These are phyloP conservation scores for Cistogaster globosa DNA, from an alignment of 2,888 invertebrate species.

Conservation along the genomic window DNA sequence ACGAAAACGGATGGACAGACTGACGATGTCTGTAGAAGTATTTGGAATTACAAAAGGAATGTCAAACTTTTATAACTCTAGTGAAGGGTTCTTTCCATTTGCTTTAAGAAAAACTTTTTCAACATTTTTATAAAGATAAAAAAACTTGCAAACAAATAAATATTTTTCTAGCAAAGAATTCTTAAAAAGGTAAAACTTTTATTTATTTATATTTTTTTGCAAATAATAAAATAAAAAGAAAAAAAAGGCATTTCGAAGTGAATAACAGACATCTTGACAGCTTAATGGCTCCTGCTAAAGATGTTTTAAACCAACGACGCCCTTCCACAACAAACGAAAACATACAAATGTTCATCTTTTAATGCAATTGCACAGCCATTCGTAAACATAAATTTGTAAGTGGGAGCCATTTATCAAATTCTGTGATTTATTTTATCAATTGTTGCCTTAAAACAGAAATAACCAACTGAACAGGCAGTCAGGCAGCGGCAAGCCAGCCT, in stretches of 20 bases:
- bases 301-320: constrained; percentile 5
- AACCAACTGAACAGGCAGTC: not conserved
- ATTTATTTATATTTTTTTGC: constrained; percentile 10
- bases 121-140: too few relatives aligned
- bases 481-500: not conserved
- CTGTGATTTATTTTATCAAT: constrained; percentile 53
- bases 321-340: constrained; percentile 3
- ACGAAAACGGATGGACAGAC: too few relatives aligned
- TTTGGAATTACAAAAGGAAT: too few relatives aligned
- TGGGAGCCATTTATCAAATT: constrained; percentile 44
- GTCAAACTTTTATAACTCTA: too few relatives aligned
- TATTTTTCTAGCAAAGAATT: constrained; percentile 27
- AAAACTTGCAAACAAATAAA: constrained; percentile 31
- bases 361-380: constrained; percentile 23
- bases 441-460: constrained; percentile 25
- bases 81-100: too few relatives aligned
- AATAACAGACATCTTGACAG: constrained; percentile 15
- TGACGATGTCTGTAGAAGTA: too few relatives aligned
- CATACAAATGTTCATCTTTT: constrained; percentile 6
- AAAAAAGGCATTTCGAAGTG: constrained; percentile 12
- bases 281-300: constrained; percentile 7
- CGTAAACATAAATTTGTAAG: constrained; percentile 21
- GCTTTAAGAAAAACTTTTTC: too few relatives aligned
- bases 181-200: not conserved
- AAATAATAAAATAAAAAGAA: constrained; percentile 10